Evolutionary conservation across 2,797 vertebrate genomes (phyloP), one percentile per base, ranked within the genome.

Genomic region (Aplochiton taeniatus): DNA sequence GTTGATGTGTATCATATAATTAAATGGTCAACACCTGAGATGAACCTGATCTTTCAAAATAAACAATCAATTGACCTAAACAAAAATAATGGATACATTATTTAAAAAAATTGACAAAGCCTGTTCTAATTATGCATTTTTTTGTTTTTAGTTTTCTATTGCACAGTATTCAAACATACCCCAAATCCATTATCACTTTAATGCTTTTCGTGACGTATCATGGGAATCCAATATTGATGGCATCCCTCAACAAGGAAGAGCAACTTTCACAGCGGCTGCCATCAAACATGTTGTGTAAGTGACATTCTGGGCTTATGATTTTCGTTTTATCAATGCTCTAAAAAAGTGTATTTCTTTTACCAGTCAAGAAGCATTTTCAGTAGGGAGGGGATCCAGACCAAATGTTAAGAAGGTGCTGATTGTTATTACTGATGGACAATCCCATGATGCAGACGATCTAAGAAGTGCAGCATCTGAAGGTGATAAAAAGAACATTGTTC

Each of bases 351-450:
- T n/a, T 8, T 55, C 4, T 55, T 55, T 12, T 54, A 53, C 0
- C 74, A 93, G 91, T 0, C 0, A 31, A 0, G 0, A 76, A 0
- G 12, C 91, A 20, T 93, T 93, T 51, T 11, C 0, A n/a, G 0
- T 0, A 58, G 0, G 0, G 0, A 0, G 0, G 41, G 84, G 84
- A 11, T 58, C 83, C 43, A 84, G 87, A 42, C 0, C 45, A 58
- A 54, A 75, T 6, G 81, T 69, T n/a, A 90, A 78, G 41, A 89
- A 75, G 65, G 66, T 92, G 17, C 60, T 93, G 59, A 76, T 93
- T 4, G 86, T 93, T 16, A 88, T 93, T 12, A 92, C 91, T 14
- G 91, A 93, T 63, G 91, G 91, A 76, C 0, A 0, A 49, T 91
- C 90, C 10, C 0, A 47, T 1, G 83, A 77, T 42, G 0, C 0